Conservation (phyloP, 2,113 vertebrate species). For the Probosciger aterrimus region DNA sequence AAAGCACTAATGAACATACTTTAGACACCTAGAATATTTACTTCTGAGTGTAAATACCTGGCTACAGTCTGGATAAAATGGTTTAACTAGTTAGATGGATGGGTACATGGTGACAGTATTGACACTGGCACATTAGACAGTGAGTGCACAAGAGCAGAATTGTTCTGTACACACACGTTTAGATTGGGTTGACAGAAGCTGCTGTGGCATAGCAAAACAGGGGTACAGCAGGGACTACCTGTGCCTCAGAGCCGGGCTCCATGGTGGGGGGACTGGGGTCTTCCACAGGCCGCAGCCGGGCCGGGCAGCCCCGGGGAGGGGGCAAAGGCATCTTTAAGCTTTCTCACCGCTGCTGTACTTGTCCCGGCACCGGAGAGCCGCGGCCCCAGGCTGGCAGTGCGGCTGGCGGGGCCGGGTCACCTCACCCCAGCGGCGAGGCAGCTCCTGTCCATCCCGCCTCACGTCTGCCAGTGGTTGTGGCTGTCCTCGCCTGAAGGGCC, state of each 20-base stretch:
- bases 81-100: background rate
- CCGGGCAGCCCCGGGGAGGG: background rate
- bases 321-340: background rate
- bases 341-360: background rate
- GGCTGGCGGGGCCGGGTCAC: no score
- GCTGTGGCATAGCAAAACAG: accelerated
- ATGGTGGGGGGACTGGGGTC: no score
- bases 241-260: background rate
- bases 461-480: accelerated
- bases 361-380: background rate
- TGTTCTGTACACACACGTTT: background rate
- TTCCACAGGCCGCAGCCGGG: background rate
- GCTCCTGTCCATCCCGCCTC: no score
- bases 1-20: background rate
- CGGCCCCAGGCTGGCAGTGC: background rate
- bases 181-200: background rate
- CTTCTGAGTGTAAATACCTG: background rate
- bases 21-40: background rate
- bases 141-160: background rate
- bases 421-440: background rate
- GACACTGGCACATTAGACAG: background rate
- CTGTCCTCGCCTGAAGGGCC: no score
- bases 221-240: accelerated
- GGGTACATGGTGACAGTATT: background rate
- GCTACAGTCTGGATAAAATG: no score